phyloP scores from a whole-genome alignment of 2,888 invertebrate species.

The Morpho achilles region DNA sequence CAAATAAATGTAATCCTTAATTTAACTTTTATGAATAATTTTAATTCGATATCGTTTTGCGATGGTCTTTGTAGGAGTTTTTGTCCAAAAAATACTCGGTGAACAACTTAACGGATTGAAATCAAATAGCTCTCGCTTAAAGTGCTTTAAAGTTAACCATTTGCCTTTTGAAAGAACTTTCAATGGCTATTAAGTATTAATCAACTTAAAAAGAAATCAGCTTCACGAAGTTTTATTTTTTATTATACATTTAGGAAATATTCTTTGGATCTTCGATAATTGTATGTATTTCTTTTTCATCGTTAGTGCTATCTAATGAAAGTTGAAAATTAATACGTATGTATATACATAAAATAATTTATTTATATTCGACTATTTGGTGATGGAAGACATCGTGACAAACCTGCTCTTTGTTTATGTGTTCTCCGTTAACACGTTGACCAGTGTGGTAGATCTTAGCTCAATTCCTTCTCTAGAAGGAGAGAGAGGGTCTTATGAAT shows the following conservation, averaged over 20 bases:
- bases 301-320: too few relatives aligned
- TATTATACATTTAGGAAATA: not conserved
- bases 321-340: too few relatives aligned
- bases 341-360: too few relatives aligned
- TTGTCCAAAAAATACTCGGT: conserved; percentile 36
- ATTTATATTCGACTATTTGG: too few relatives aligned
- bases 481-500: too few relatives aligned
- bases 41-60: conserved; percentile 64
- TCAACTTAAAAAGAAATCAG: not conserved
- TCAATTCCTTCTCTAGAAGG: too few relatives aligned
- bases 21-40: conserved; percentile 76
- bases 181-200: conserved; percentile 3
- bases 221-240: not conserved
- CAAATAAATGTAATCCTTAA: conserved; percentile 73
- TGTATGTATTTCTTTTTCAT: not conserved
- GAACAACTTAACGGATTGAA: conserved; percentile 60
- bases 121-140: conserved; percentile 44
- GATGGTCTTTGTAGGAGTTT: conserved; percentile 50
- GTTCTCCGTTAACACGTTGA: too few relatives aligned
- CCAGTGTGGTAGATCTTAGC: too few relatives aligned
- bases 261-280: not conserved
- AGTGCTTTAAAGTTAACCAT: conserved; percentile 47
- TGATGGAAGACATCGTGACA: too few relatives aligned
- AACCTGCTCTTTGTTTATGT: too few relatives aligned
- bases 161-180: conserved; percentile 32